Evolutionary conservation across 2,113 vertebrate genomes (phyloP).

Genomic region (Nematolebias whitei): DNA sequence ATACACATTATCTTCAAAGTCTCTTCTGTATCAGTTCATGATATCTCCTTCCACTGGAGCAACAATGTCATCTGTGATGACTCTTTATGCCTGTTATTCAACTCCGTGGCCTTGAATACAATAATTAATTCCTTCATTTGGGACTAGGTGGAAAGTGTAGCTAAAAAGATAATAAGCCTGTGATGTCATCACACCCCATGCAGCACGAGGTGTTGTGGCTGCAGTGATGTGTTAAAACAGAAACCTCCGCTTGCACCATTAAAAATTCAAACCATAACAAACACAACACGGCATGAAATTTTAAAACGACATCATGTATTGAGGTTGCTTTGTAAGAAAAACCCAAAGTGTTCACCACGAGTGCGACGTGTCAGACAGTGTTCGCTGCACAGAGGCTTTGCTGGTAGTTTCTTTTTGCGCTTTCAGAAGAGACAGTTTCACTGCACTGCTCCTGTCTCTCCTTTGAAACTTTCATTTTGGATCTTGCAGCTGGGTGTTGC

Average conservation of each 20-base stretch:
- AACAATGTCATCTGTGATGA: background rate
- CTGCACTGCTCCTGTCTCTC: background rate
- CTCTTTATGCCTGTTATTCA: slow-evolving; percentile 1
- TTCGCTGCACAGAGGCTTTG: background rate
- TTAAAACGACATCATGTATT: slow-evolving; percentile 27
- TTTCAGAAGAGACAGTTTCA: background rate
- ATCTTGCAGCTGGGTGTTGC: background rate
- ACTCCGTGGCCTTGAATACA: slow-evolving; percentile 7
- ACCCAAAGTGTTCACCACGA: background rate
- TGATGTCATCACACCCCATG: background rate
- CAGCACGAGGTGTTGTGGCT: too few species aligned
- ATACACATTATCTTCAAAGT: too few species aligned
- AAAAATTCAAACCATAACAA: slow-evolving; percentile 44
- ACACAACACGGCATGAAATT: slow-evolving; percentile 40
- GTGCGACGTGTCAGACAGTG: background rate
- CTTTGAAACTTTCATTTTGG: slow-evolving; percentile 29
- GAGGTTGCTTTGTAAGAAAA: background rate
- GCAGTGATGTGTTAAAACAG: background rate
- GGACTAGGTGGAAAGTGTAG: background rate
- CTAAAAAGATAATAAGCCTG: slow-evolving; percentile 1
- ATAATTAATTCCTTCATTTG: background rate
- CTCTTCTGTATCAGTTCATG: background rate
- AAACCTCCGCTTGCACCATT: slow-evolving; percentile 10
- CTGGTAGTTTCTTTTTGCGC: background rate
- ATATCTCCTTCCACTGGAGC: background rate